Conservation (phyloP, 2,113 vertebrate genomes). For the Oryzias javanicus region DNA sequence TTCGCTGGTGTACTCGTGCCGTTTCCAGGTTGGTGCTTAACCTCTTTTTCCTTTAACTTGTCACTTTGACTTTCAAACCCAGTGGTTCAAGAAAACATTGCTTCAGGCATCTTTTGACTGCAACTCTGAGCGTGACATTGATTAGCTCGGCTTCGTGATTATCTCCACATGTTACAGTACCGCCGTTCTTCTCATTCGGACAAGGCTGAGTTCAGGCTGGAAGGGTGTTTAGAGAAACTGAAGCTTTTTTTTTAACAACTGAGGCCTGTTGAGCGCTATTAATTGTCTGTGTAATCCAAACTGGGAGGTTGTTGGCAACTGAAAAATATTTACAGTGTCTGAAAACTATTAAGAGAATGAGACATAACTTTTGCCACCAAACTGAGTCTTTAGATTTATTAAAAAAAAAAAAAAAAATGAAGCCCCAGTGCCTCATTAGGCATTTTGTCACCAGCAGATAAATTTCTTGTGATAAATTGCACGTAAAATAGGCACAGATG, state of each 20-base stretch:
- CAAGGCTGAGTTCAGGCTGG: slow-evolving; percentile 28
- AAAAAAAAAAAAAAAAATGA: slow-evolving; percentile 5
- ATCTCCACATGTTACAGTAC: slow-evolving; percentile 73
- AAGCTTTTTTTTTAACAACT: slow-evolving; percentile 62
- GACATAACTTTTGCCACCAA: neutral
- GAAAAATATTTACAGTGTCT: neutral
- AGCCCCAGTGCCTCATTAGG: neutral
- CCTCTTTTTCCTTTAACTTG: slow-evolving; percentile 8
- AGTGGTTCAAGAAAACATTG: slow-evolving; percentile 42
- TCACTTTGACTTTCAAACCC: slow-evolving; percentile 60
- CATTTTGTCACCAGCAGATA: slow-evolving; percentile 4
- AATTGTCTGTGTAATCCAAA: slow-evolving; percentile 32
- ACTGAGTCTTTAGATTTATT: slow-evolving; percentile 3
- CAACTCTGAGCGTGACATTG: slow-evolving; percentile 62
- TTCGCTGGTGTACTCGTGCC: slow-evolving; percentile 19
- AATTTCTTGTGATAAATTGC: slow-evolving; percentile 12
- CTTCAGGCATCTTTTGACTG: slow-evolving; percentile 55
- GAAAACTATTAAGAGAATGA: slow-evolving; percentile 7
- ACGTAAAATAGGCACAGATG: slow-evolving; percentile 41
- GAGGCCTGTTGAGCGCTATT: slow-evolving; percentile 57
- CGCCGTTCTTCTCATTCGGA: slow-evolving; percentile 38
- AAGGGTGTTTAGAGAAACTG: slow-evolving; percentile 54
- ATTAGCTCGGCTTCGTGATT: slow-evolving; percentile 68
- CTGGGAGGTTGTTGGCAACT: slow-evolving; percentile 10
- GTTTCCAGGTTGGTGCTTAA: slow-evolving; percentile 19